A percentile compares a stretch with the other conserved stretches of the same genome.
phyloP scores from a whole-genome alignment of 2,888 invertebrate species.

The Parasteatoda lunata region DNA sequence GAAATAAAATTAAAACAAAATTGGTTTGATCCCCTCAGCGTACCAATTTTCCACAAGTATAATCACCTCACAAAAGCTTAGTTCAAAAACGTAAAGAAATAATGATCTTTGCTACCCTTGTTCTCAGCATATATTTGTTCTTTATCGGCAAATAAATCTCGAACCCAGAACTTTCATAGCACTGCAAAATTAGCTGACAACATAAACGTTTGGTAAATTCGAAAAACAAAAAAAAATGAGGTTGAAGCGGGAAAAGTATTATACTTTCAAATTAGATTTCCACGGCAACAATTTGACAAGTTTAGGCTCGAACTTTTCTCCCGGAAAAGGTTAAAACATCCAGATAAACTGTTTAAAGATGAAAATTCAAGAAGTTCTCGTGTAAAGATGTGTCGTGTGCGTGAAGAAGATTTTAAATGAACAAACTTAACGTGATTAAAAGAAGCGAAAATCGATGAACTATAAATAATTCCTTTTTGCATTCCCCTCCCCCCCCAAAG shows the following conservation, averaged over 20 bases:
- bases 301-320: constrained; percentile 31
- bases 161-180: not conserved
- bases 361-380: constrained; percentile 17
- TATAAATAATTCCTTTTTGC: constrained; percentile 37
- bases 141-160: constrained; percentile 19
- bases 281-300: constrained; percentile 51
- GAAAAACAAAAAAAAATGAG: too few species aligned
- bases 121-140: not conserved
- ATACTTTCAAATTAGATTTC: constrained; percentile 53
- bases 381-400: constrained; percentile 8
- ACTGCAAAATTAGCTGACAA: constrained; percentile 18
- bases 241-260: constrained; percentile 16
- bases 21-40: too few species aligned
- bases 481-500: not conserved
- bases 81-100: too few species aligned
- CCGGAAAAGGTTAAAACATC: constrained; percentile 41
- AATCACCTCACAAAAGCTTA: too few species aligned
- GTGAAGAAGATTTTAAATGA: constrained; percentile 35
- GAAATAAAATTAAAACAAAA: too few species aligned
- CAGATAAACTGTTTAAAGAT: constrained; percentile 45
- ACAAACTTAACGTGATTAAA: constrained; percentile 51
- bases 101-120: too few species aligned
- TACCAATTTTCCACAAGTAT: too few species aligned
- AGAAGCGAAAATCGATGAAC: constrained; percentile 48
- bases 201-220: not conserved